These are phyloP conservation scores for Sceliomorpha sp. DNA, from an alignment of 2,888 invertebrate genomes.

Conservation along the genomic window DNA sequence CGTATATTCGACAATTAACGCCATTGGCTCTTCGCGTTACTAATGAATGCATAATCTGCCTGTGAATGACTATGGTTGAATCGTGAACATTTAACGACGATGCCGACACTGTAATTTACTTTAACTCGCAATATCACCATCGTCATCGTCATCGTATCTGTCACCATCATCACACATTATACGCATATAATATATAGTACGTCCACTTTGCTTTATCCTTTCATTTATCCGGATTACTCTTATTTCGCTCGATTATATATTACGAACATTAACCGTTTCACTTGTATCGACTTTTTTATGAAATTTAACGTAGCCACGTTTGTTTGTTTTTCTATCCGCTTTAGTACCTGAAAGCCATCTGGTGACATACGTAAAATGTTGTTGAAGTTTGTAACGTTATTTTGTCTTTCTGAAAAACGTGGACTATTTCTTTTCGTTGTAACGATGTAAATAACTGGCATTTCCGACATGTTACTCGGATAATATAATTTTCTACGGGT, in stretches of 20 bases:
- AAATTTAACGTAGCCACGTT: slow-evolving; percentile 10
- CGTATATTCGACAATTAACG: slow-evolving; percentile 32
- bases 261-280: too few relatives aligned
- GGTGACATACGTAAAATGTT: slow-evolving; percentile 39
- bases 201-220: neutral
- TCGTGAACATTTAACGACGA: slow-evolving; percentile 72
- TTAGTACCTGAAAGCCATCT: slow-evolving; percentile 66
- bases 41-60: slow-evolving; percentile 38
- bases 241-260: too few relatives aligned
- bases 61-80: slow-evolving; percentile 74
- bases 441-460: too few relatives aligned
- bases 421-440: too few relatives aligned
- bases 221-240: neutral
- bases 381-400: slow-evolving; percentile 15
- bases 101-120: slow-evolving; percentile 49
- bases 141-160: slow-evolving; percentile 31
- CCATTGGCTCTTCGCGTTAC: slow-evolving; percentile 49
- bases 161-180: slow-evolving; percentile 38
- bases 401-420: too few relatives aligned
- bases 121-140: slow-evolving; percentile 32
- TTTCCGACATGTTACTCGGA: too few relatives aligned
- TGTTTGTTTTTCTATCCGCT: slow-evolving; percentile 57
- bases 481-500: too few relatives aligned
- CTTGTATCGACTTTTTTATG: too few relatives aligned
- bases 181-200: slow-evolving; percentile 27